phyloP scores from a whole-genome alignment of 1,140 invertebrate genomes.

The Neelides sp. region DNA sequence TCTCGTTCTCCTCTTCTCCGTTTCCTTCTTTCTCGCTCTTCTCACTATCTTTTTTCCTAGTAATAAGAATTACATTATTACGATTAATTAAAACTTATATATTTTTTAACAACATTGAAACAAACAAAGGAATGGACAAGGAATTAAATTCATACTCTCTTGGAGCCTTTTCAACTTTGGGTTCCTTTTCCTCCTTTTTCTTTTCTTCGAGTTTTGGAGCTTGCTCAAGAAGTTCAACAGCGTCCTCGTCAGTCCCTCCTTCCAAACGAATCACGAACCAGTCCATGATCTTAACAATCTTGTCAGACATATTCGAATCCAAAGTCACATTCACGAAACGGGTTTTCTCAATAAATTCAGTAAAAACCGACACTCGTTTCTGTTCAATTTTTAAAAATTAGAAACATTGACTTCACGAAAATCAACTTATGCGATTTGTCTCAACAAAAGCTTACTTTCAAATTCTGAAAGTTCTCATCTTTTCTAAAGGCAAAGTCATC shows the following conservation, averaged over 20 bases:
- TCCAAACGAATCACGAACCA: conserved; percentile 93
- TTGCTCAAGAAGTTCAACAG: conserved; percentile 38
- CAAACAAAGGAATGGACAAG: no score
- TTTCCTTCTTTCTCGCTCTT: conserved; percentile 8
- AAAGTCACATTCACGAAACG: conserved; percentile 65
- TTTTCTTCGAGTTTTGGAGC: conserved; percentile 32
- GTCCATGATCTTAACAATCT: conserved; percentile 78
- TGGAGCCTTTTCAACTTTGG: conserved; percentile 36
- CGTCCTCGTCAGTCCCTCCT: conserved; percentile 78
- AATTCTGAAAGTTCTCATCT: conserved; percentile 65
- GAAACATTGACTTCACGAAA: neutral
- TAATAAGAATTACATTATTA: no score
- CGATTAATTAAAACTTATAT: no score
- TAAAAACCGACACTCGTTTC: conserved; percentile 80
- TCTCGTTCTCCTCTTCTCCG: conserved; percentile 30
- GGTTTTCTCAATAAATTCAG: conserved; percentile 62
- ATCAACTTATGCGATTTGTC: conserved; percentile 10
- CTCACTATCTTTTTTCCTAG: conserved; percentile 4
- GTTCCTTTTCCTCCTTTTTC: conserved; percentile 34
- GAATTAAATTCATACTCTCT: no score
- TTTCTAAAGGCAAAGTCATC: conserved; percentile 84
- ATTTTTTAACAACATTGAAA: no score
- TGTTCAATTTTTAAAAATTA: conserved; percentile 33
- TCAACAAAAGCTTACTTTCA: conserved; percentile 53
- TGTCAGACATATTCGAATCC: conserved; percentile 76